A percentile compares a stretch with the other conserved stretches of the same genome.
Evolutionary conservation across 2,888 invertebrate genomes (phyloP).

Genomic region (Leucophora obtusa): DNA sequence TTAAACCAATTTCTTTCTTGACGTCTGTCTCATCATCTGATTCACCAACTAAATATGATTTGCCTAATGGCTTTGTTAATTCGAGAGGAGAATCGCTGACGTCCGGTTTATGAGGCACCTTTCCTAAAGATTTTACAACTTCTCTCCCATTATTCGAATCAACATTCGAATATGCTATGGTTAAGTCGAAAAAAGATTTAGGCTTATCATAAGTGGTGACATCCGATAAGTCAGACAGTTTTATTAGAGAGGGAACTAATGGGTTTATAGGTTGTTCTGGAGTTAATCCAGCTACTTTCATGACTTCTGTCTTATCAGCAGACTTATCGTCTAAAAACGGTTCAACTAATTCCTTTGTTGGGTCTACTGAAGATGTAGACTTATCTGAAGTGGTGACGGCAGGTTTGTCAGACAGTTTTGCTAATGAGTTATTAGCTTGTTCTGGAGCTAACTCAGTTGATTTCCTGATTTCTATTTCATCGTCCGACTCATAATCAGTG

Average conservation of each 20-base stretch:
- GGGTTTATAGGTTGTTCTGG: background rate
- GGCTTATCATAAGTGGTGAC: no score
- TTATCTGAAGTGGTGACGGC: background rate
- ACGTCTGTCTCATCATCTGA: slow-evolving; percentile 38
- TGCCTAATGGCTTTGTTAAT: background rate
- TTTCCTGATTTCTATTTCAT: background rate
- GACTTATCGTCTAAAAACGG: background rate
- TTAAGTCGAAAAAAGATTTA: no score
- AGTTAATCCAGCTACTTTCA: no score
- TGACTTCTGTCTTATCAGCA: background rate
- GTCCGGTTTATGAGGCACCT: no score
- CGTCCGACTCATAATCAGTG: background rate
- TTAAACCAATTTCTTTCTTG: background rate
- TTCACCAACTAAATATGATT: background rate
- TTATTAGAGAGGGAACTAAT: no score
- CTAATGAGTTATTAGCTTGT: no score
- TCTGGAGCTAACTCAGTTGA: slow-evolving; percentile 21
- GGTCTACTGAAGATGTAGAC: slow-evolving; percentile 5
- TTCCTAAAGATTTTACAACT: no score
- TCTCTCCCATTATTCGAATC: background rate
- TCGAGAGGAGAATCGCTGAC: background rate
- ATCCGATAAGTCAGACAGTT: no score
- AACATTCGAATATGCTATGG: background rate
- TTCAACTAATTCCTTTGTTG: background rate
- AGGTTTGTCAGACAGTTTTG: background rate